phyloP scores from a whole-genome alignment of 2,113 vertebrate genomes.

The Hypanus sabinus region DNA sequence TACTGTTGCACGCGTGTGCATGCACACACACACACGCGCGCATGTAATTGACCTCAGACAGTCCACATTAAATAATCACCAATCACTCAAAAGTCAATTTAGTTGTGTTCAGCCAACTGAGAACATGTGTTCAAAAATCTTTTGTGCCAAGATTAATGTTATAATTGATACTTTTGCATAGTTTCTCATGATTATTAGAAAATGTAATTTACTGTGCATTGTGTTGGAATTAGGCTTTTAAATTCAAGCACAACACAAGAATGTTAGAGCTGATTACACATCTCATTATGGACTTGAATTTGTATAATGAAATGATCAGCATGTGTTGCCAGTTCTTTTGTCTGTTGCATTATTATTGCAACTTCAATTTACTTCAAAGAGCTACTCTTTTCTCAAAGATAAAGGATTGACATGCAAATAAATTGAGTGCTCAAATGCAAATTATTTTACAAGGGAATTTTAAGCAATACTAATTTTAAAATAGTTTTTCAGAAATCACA shows the following conservation, averaged over 20 bases:
- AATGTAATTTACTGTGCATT: conserved; percentile 13
- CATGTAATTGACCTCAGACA: not conserved
- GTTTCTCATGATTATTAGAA: not conserved
- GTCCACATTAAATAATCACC: not conserved
- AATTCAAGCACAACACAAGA: not conserved
- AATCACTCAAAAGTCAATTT: not conserved
- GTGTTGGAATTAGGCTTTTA: not conserved
- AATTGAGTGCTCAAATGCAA: not conserved
- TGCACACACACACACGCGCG: no score
- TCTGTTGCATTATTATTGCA: not conserved
- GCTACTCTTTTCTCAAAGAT: not conserved
- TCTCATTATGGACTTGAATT: conserved; percentile 6
- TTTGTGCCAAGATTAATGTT: conserved; percentile 16
- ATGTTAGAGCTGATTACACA: not conserved
- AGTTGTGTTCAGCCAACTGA: not conserved
- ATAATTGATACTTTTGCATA: conserved; percentile 1
- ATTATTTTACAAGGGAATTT: not conserved
- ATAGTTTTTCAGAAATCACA: not conserved
- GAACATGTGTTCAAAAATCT: not conserved
- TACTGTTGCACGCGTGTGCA: no score
- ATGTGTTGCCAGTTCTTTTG: not conserved
- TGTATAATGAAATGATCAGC: not conserved
- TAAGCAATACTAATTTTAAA: not conserved
- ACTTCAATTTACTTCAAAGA: not conserved
- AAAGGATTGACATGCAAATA: not conserved